Evolutionary conservation across 2,888 invertebrate genomes (phyloP).

Genomic region (Osmoderma eremita): DNA sequence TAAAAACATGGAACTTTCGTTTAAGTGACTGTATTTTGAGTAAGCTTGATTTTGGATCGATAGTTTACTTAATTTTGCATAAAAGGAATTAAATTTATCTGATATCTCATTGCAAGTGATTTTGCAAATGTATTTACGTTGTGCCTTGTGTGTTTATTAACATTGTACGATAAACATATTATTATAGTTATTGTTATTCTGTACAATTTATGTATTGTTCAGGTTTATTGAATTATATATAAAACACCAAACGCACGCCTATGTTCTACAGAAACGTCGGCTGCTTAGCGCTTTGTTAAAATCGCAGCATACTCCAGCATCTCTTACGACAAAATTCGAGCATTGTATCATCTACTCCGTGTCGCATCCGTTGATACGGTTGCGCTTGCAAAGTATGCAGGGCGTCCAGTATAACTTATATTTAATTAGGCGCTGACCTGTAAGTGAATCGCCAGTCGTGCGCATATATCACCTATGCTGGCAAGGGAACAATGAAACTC

Average conservation of each 20-base stretch:
- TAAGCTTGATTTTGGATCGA: too few relatives aligned
- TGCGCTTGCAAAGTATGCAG: constrained; percentile 56
- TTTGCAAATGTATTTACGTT: too few relatives aligned
- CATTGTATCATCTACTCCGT: constrained; percentile 28
- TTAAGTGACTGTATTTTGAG: too few relatives aligned
- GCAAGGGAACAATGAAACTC: constrained; percentile 50
- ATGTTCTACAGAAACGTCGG: background rate
- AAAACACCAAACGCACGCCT: background rate
- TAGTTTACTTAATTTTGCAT: too few relatives aligned
- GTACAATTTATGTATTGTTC: too few relatives aligned
- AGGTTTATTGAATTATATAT: too few relatives aligned
- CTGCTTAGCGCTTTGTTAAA: background rate
- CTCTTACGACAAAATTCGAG: background rate
- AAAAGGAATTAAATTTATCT: too few relatives aligned
- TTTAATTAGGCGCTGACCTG: constrained; percentile 61
- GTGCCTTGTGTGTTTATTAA: too few relatives aligned
- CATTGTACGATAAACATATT: too few relatives aligned
- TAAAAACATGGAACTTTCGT: too few relatives aligned
- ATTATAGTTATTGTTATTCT: too few relatives aligned
- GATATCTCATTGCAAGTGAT: too few relatives aligned
- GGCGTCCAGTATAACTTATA: constrained; percentile 59
- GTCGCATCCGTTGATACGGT: constrained; percentile 53
- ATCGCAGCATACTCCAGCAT: background rate
- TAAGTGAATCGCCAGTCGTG: constrained; percentile 56
- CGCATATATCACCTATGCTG: constrained; percentile 55